Percentiles rank a stretch among this genome's conserved stretches.
Evolutionary conservation across 2,888 invertebrate genomes (phyloP).

Genomic region (Oasisia sp.): DNA sequence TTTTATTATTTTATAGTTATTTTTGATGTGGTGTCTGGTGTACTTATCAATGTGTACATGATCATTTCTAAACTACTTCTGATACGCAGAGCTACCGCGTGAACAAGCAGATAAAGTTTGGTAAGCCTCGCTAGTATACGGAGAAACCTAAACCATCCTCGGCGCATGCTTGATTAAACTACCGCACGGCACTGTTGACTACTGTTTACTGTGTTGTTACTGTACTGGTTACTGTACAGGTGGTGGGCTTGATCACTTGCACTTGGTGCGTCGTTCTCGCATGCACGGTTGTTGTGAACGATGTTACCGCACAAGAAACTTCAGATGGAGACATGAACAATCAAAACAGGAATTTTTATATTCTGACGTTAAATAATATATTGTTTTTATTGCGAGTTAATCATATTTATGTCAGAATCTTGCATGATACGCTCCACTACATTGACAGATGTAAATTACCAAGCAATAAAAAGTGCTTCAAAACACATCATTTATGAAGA

Average conservation of each 20-base stretch:
- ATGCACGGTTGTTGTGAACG: background rate
- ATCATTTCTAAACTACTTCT: background rate
- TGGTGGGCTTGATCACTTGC: background rate
- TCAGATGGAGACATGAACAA: background rate
- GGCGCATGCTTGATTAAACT: constrained; percentile 5
- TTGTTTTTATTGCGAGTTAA: background rate
- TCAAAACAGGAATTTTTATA: background rate
- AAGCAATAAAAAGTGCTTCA: background rate
- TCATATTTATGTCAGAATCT: background rate
- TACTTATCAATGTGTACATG: background rate
- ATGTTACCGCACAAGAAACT: background rate
- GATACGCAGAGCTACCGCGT: background rate
- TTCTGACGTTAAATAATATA: background rate
- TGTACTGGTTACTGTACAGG: background rate
- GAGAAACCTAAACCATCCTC: background rate
- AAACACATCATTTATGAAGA: background rate
- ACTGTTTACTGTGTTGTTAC: too few species aligned
- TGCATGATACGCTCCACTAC: background rate
- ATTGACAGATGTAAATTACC: background rate
- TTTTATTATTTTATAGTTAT: background rate
- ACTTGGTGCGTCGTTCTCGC: background rate
- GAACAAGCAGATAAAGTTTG: background rate
- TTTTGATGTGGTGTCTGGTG: background rate
- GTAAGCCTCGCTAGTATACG: background rate
- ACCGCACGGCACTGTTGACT: background rate